phyloP scores from a whole-genome alignment of 2,113 vertebrate genomes.

The Melanostigma gelatinosum region DNA sequence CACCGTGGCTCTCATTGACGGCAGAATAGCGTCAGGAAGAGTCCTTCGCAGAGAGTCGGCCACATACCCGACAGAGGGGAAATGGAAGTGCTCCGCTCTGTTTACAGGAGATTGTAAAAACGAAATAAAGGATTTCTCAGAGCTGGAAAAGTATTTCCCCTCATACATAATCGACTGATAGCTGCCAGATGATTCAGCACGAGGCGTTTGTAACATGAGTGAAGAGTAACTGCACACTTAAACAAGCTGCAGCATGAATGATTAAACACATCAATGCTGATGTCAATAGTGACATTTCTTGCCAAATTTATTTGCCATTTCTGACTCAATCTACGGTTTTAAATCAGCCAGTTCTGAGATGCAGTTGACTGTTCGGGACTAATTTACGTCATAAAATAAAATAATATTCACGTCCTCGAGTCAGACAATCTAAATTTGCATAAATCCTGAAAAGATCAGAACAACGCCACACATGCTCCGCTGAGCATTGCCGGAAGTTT shows the following conservation, averaged over 20 bases:
- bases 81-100: conserved; percentile 20
- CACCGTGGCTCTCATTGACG: conserved; percentile 30
- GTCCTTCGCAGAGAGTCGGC: conserved; percentile 8
- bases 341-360: too few species aligned
- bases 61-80: conserved; percentile 6
- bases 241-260: too few species aligned
- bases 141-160: background rate
- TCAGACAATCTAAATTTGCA: conserved; percentile 35
- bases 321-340: too few species aligned
- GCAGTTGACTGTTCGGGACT: too few species aligned
- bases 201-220: background rate
- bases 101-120: conserved; percentile 34
- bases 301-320: too few species aligned
- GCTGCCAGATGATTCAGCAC: background rate
- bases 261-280: too few species aligned
- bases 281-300: too few species aligned
- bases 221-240: too few species aligned
- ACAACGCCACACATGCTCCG: background rate
- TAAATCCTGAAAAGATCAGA: conserved; percentile 53
- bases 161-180: background rate
- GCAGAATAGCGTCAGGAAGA: conserved; percentile 7
- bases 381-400: too few species aligned
- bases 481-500: conserved; percentile 38
- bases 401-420: too few species aligned
- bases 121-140: background rate